phyloP scores from a whole-genome alignment of 2,888 invertebrate species.

The Herminia tarsipennalis region DNA sequence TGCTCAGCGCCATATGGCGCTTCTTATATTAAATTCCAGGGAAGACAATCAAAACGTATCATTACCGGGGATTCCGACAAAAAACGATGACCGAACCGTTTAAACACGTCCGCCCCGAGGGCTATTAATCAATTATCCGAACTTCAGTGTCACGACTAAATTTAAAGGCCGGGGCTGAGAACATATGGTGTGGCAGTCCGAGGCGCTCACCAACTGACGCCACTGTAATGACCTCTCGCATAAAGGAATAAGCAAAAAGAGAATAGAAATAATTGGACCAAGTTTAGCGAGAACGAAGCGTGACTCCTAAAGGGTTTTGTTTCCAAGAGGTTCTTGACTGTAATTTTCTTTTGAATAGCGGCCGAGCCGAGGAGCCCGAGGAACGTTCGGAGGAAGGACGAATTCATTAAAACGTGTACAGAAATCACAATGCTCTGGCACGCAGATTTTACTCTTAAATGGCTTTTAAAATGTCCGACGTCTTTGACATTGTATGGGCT shows the following conservation, averaged over 20 bases:
- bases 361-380: slow-evolving; percentile 69
- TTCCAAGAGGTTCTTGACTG: slow-evolving; percentile 74
- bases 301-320: slow-evolving; percentile 80
- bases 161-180: slow-evolving; percentile 67
- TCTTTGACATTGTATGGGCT: slow-evolving; percentile 39
- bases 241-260: slow-evolving; percentile 72
- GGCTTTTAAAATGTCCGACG: slow-evolving; percentile 59
- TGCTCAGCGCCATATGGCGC: slow-evolving; percentile 74
- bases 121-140: slow-evolving; percentile 82
- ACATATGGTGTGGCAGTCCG: slow-evolving; percentile 73
- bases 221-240: slow-evolving; percentile 71
- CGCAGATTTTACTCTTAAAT: slow-evolving; percentile 64
- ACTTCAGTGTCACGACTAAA: slow-evolving; percentile 76
- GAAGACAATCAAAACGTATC: slow-evolving; percentile 80
- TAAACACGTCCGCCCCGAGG: slow-evolving; percentile 78
- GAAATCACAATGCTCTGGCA: slow-evolving; percentile 72
- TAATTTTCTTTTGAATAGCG: slow-evolving; percentile 81
- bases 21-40: slow-evolving; percentile 60
- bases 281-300: slow-evolving; percentile 78
- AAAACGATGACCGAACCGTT: slow-evolving; percentile 74
- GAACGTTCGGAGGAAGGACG: slow-evolving; percentile 71
- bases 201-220: slow-evolving; percentile 81
- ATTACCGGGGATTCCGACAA: slow-evolving; percentile 76
- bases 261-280: slow-evolving; percentile 76
- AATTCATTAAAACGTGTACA: slow-evolving; percentile 80